Base-by-base conservation (phyloP, 2,113 vertebrate species). In the Dolichallabes microphthalmus region DNA sequence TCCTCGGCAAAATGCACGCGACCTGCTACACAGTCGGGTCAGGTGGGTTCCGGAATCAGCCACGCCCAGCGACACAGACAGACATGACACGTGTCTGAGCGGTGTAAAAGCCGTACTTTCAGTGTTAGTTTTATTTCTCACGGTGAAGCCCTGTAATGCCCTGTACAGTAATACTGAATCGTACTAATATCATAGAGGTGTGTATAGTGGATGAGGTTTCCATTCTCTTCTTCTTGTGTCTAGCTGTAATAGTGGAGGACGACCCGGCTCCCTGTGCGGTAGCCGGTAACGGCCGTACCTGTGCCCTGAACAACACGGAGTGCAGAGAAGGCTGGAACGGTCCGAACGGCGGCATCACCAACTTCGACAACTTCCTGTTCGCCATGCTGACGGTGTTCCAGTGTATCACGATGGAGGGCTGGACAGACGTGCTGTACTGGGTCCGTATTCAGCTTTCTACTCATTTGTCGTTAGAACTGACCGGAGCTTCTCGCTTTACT, bases 1-100 rank as follows among this genome's bases (percentile, higher is more conserved):
- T 99, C 96, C 97, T 99, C 89, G 98, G 98, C 90, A 99, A 99
- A 97, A 99, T 99, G 98, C 98, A 99, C 92, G 98, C 97, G 91
- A 97, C 97, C 85, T 99, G 98, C 95, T 99, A 93, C 91, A 91
- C 96, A 90, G 88, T 92, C 87, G 96, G 96, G 91, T 86, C 96
- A 95, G 96, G 98, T 99, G 90, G 90, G 94, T 66, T 45, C 32
- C n/a, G 9, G 25, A 45, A 50, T 11, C 4, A 20, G 52, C 53
- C 50, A 55, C 11, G 22, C 14, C 32, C 30, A 60, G 53, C 17
- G 27, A 35, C 57, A 15, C 14, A 63, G 45, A 45, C 45, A 45
- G 45, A 45, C 45, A 5, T 39, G 39, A 39, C 39, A 7, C 39
- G 39, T 45, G 39, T 45, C 39, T 45, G 39, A 45, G 39, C 39